These are phyloP conservation scores for Pristionchus japonicus DNA, from an alignment of 2,888 invertebrate species.

Conservation along the genomic window DNA sequence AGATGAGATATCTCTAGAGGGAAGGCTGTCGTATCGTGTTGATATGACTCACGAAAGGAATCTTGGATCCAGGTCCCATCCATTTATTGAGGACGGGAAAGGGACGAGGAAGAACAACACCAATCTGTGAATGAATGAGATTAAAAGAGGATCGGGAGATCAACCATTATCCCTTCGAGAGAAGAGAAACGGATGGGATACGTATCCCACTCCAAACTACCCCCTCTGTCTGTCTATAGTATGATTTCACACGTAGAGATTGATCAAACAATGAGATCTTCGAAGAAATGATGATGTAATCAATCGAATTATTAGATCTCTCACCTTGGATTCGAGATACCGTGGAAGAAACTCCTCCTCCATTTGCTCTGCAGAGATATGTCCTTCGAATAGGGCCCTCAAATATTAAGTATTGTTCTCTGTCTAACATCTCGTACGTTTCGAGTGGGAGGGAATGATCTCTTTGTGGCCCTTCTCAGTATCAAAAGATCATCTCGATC, in stretches of 20 bases:
- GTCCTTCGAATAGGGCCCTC: conserved; percentile 17
- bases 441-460: neutral
- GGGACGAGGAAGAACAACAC: conserved; percentile 25
- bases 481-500: neutral
- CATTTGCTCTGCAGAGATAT: neutral
- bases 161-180: neutral
- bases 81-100: conserved; percentile 20
- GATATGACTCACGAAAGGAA: conserved; percentile 30
- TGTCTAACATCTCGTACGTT: neutral
- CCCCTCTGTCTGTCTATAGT: neutral
- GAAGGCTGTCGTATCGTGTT: no score
- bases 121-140: conserved; percentile 16
- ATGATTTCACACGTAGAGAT: neutral
- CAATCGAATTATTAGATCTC: neutral
- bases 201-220: neutral
- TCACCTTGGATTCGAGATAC: conserved; percentile 16
- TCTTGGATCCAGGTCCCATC: conserved; percentile 36
- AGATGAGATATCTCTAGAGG: no score
- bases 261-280: neutral
- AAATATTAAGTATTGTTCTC: neutral
- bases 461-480: neutral
- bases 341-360: conserved; percentile 13
- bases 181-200: neutral
- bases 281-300: neutral
- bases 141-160: neutral